Evolutionary conservation across 2,797 vertebrate genomes (phyloP), one percentile per base, ranked within the genome.

Genomic region (Arrhamphus sclerolepis): DNA sequence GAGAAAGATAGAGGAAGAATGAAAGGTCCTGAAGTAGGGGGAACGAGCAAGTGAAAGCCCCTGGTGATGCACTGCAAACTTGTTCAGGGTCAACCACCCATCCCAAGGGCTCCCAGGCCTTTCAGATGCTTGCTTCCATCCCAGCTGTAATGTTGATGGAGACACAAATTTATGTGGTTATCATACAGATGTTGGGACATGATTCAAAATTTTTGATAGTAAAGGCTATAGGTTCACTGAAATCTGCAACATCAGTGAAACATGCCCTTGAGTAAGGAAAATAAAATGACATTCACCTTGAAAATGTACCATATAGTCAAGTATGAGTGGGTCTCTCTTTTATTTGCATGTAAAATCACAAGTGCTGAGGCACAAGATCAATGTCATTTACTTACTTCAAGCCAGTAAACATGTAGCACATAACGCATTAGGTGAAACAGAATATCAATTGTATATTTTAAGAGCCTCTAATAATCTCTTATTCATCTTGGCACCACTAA

Each of bases 121-220:
- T 86, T 87, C 76, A 78, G 61, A 85, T 78, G 76, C 80, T 78
- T 6, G 16, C 80, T 39, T 83, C 81, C 81, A 84, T 77, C 28
- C 67, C 63, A 53, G 88, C 82, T 75, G 80, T 89, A 89, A 91
- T 87, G 87, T 84, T 92, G 90, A 91, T 90, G 89, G 89, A 86
- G 81, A 75, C 86, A 81, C 83, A 89, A 89, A 89, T 90, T 87
- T 90, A 89, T 91, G 88, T 89, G 88, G 85, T 90, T 88, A 91
- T 84, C 83, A 89, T 89, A 86, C 85, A 79, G 79, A 87, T 84
- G 82, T 70, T 62, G 80, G 76, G 60, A 71, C 80, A 81, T 83
- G 83, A 86, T 82, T 87, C 84, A 78, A 82, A 72, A 73, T 64
- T 75, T 82, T 78, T 29, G 57, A 89, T 85, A 38, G 80, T 24